These are phyloP conservation scores for Scortum barcoo DNA, from an alignment of 2,113 vertebrate species.

Conservation along the genomic window DNA sequence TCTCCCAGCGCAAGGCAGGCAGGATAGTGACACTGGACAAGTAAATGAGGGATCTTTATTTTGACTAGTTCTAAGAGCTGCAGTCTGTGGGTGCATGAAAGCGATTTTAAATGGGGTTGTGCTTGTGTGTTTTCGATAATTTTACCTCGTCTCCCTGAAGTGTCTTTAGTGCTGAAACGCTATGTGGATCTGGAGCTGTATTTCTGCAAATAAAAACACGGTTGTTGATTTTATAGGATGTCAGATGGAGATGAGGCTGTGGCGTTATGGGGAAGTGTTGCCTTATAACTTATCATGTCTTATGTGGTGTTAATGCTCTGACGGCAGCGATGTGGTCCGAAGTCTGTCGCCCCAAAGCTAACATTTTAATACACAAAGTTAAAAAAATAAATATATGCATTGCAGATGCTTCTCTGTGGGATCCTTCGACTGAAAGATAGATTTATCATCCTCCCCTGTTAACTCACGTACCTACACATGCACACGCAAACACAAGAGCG, in stretches of 20 bases:
- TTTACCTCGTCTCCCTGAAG: background rate
- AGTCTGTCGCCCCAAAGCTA: conserved; percentile 34
- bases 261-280: conserved; percentile 3
- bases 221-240: conserved; percentile 32
- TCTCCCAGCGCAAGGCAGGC: conserved; percentile 41
- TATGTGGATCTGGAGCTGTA: background rate
- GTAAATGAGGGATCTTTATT: conserved; percentile 54
- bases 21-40: conserved; percentile 39
- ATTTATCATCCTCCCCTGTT: conserved; percentile 56
- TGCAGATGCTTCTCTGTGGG: conserved; percentile 63
- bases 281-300: conserved; percentile 29
- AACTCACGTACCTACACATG: conserved; percentile 33
- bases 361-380: conserved; percentile 43
- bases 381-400: conserved; percentile 7
- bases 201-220: conserved; percentile 5
- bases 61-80: conserved; percentile 20
- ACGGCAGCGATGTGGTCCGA: conserved; percentile 50
- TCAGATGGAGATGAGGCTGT: conserved; percentile 15
- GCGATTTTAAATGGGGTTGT: background rate
- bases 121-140: background rate
- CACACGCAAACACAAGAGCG: conserved; percentile 43
- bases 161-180: background rate
- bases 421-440: conserved; percentile 32
- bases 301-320: conserved; percentile 26
- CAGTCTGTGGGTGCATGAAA: background rate